Conservation (phyloP, 2,888 invertebrate genomes). For the Muschampia plurimacula region DNA sequence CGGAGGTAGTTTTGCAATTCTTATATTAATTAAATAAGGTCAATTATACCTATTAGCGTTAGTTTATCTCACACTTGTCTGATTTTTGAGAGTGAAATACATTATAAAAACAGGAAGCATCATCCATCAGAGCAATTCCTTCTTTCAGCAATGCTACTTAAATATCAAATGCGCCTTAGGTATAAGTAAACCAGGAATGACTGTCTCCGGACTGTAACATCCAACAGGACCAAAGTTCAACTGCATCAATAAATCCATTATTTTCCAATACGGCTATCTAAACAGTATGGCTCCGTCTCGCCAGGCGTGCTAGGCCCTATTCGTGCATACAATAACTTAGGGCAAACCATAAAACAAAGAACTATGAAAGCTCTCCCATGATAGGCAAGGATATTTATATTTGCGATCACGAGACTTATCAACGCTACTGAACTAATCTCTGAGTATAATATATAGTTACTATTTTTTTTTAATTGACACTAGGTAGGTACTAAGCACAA, state of each 20-base stretch:
- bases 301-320: conserved; percentile 24
- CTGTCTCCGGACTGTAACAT: not conserved
- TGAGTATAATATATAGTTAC: not conserved
- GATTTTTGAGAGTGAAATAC: no score
- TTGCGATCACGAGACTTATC: not conserved
- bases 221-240: conserved; percentile 38
- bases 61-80: no score
- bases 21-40: no score
- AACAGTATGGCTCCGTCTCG: conserved; percentile 29
- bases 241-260: conserved; percentile 46
- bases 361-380: conserved; percentile 28
- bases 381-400: conserved; percentile 19
- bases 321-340: conserved; percentile 35
- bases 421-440: not conserved
- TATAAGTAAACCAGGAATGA: not conserved
- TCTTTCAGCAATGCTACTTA: not conserved
- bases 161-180: not conserved
- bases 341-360: conserved; percentile 18
- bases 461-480: no score
- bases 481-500: not conserved
- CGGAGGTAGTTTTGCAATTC: no score
- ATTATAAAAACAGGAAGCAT: not conserved
- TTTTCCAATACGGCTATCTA: conserved; percentile 44
- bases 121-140: not conserved
- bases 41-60: no score